Base-by-base conservation (phyloP, 1,140 invertebrate genomes). In the Ceratina calcarata region DNA sequence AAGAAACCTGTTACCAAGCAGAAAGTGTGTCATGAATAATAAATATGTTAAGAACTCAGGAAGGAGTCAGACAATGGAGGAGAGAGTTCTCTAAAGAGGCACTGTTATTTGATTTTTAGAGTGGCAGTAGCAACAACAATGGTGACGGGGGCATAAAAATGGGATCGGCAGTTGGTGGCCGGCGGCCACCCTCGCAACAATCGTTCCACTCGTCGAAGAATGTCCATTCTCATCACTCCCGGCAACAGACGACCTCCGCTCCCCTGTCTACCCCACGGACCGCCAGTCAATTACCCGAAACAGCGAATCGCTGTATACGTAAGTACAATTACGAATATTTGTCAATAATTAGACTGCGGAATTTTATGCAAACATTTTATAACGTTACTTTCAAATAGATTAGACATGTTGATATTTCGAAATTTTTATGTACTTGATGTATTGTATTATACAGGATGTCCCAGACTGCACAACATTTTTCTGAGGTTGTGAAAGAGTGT, bases 131-230 rank as follows among this genome's bases (percentile, higher is more conserved):
- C 76, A 90, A 89, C 65, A 88, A 90, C 78, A 89, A 91, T 20
- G 85, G 75, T n/a, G 83, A 27, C 0, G 90, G 86, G 2, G 86
- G 82, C 4, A 89, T 90, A 10, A 86, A 88, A 51, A 57, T 89
- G n/a, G 86, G 84, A 58, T 76, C 87, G 10, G 78, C 80, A 7
- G 82, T 87, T 16, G 83, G 79, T 18, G 82, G 84, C 49, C 80
- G 88, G 13, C 86, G 90, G 60, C 83, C 84, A 71, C 81, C 84
- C 0, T 91, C 89, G 0, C 90, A 92, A 58, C 90, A 92, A 76
- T 93, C 92, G 22, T 93, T 92, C 72, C 88, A 93, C 51, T 93
- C 90, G n/a, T 92, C 90, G 3, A 92, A 91, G 79, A 92, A 84
- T 65, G 91, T 84, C 79, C 87, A 87, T 67, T 92, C 89, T 15